Base-by-base conservation (phyloP, 2,113 vertebrate species). In the Butorides virescens region DNA sequence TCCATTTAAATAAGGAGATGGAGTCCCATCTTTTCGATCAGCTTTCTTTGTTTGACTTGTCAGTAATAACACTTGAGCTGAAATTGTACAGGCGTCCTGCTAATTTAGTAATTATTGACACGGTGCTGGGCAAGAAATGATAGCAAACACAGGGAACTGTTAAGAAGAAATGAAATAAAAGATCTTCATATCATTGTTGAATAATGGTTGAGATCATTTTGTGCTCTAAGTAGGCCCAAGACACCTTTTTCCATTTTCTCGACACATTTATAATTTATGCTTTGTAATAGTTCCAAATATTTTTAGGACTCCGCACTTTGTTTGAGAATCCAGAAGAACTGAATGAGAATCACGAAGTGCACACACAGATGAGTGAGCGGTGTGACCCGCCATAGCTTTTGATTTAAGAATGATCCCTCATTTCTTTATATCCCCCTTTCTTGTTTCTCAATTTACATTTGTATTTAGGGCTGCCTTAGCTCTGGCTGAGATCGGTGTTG, bases 91-190 rank as follows among this genome's bases (percentile, higher is more conserved):
- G 98, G 98, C 98, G 98, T 99, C 98, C 98, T 86, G 96, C 98
- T 99, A 99, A 99, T 99, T 99, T 99, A 98, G 98, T 98, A 98
- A 98, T 98, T 99, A 99, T 99, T 99, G 99, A 99, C 98, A 98
- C 97, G 98, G 98, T 97, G 98, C 98, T 96, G 98, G 97, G 97
- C 97, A 98, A 97, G 98, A 98, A 98, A 98, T 98, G 98, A 99
- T 98, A 98, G 98, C 98, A 99, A 99, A 99, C 99, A 98, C 97
- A 98, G 98, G 95, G 98, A 98, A 98, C 97, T 93, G 97, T 97
- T 97, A 97, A 98, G 97, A 97, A 98, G 97, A 98, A 97, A 98
- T 98, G 98, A 98, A 98, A 98, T 96, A 98, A 97, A 98, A 98
- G 97, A 98, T 98, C 98, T 97, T 98, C 98, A 98, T 98, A 98